These are phyloP conservation scores for Clarias laeviceps DNA, from an alignment of 2,797 vertebrate genomes.

Conservation along the genomic window DNA sequence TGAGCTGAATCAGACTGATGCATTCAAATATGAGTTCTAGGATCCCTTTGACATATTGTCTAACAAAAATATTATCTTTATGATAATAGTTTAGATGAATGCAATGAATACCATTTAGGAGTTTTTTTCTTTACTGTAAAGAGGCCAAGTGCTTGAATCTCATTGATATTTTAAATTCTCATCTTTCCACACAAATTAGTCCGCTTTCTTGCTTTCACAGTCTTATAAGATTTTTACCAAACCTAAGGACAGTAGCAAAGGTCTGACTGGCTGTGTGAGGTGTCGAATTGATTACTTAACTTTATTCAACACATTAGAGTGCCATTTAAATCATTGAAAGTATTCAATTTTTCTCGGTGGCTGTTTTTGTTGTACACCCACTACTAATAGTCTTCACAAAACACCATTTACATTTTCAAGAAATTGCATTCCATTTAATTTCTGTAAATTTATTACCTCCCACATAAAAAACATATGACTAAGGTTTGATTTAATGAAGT, in stretches of 20 bases:
- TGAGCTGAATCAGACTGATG: neutral
- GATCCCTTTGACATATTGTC: neutral
- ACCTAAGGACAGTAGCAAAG: too few species aligned
- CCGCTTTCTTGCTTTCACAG: neutral
- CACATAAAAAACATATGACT: neutral
- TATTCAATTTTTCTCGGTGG: neutral
- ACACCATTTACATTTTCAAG: neutral
- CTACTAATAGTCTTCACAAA: neutral
- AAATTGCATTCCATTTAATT: neutral
- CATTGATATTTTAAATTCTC: neutral
- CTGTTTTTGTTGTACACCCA: neutral
- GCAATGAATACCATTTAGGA: neutral
- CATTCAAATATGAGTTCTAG: neutral
- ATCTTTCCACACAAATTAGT: neutral
- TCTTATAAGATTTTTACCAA: neutral
- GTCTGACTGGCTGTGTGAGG: neutral
- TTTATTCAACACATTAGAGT: neutral
- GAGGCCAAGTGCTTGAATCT: neutral
- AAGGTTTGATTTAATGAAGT: neutral
- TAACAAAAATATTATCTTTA: neutral
- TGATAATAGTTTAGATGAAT: neutral
- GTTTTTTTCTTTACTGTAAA: neutral
- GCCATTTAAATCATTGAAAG: neutral
- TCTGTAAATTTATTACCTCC: neutral
- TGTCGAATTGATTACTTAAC: neutral